A percentile compares a stretch with the other conserved stretches of the same genome.
phyloP scores from a whole-genome alignment of 2,888 invertebrate genomes.

The Amphiduros pacificus region DNA sequence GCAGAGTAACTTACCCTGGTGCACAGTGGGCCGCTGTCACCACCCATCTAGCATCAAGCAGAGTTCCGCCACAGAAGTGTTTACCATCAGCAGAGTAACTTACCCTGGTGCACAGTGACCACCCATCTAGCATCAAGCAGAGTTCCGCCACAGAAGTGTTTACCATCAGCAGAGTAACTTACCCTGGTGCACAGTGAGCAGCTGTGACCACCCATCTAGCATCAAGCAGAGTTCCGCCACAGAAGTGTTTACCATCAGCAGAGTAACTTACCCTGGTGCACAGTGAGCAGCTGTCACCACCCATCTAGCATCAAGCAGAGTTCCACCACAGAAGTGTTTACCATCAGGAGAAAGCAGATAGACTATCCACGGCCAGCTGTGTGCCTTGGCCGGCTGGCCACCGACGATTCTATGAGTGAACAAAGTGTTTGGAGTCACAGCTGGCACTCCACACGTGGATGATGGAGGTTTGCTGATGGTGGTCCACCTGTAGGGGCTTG shows the following conservation, averaged over 20 bases:
- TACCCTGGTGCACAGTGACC: neutral
- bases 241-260: neutral
- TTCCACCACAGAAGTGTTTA: neutral
- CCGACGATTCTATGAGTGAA: neutral
- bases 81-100: slow-evolving; percentile 14
- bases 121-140: neutral
- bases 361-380: neutral
- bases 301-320: neutral
- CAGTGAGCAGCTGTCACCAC: neutral
- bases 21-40: neutral
- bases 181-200: slow-evolving; percentile 4
- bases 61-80: neutral
- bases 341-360: neutral
- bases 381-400: neutral
- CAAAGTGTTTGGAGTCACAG: no score
- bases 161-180: slow-evolving; percentile 11
- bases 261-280: no score
- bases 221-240: neutral
- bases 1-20: no score
- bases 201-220: neutral
- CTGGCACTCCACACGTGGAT: no score
- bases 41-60: neutral
- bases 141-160: neutral
- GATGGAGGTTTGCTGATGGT: no score
- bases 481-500: no score